Conservation (phyloP, 1,140 invertebrate species). For the Solen grandis region DNA sequence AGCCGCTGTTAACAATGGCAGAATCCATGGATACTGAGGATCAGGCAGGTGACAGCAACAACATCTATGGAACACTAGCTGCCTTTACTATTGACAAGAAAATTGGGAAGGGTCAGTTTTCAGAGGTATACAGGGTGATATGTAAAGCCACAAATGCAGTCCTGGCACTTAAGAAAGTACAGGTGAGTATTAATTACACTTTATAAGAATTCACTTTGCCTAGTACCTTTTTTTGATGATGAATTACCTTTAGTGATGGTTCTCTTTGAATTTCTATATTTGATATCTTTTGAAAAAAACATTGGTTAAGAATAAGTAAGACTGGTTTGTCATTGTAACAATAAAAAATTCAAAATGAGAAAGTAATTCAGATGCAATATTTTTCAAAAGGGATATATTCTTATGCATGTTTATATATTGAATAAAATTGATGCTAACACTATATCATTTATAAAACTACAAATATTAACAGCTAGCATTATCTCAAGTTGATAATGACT, state of each 20-base stretch:
- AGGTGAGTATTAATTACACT: conserved; percentile 76
- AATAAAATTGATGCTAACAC: neutral
- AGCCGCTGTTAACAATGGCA: conserved; percentile 1
- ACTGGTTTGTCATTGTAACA: too few species aligned
- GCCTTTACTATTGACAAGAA: conserved; percentile 85
- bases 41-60: conserved; percentile 60
- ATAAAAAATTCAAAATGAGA: too few species aligned
- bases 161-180: conserved; percentile 86
- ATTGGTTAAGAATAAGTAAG: too few species aligned
- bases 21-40: conserved; percentile 29
- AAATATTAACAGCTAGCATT: too few species aligned
- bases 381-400: neutral
- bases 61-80: conserved; percentile 75
- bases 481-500: too few species aligned
- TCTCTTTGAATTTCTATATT: too few species aligned
- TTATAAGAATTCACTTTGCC: neutral
- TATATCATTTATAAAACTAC: neutral
- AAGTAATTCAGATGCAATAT: neutral
- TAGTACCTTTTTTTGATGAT: neutral
- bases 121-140: conserved; percentile 84
- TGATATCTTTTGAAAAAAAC: too few species aligned
- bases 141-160: conserved; percentile 79
- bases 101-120: conserved; percentile 87
- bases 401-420: neutral
- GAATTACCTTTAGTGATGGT: too few species aligned